Evolutionary conservation across 53 echinoderm and acorn worm species (phyloP), one percentile per base, ranked within the genome.

Genomic region (Echinarachnius parma): DNA sequence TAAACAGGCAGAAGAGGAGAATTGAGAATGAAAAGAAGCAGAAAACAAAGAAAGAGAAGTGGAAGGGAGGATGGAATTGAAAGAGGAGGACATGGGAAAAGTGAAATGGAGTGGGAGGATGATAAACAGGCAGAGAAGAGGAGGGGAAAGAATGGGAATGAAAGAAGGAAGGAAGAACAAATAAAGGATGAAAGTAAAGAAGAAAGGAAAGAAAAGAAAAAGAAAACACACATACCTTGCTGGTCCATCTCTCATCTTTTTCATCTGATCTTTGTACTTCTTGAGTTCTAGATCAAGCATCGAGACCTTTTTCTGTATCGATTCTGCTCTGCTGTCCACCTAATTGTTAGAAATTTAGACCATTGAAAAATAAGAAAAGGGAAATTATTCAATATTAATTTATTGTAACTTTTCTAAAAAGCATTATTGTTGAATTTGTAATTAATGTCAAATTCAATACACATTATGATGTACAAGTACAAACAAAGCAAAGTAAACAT

Each of bases 231-330:
- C 23, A 48, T 36, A 36, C 91, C 91, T 96, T 46, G 96, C 75
- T 42, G 96, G 96, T 28, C 96, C 96, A 62, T 96, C 96, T 55
- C 96, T 84, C 96, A 96, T 96, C 54, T 88, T 87, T 80, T 96
- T 96, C 96, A 96, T 96, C 76, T 96, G 96, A 82, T 96, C 96
- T 85, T 96, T 96, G 80, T 91, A 91, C 48, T 96, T 96, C 66
- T 91, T 96, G 21, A 96, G 70, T 53, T 96, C 96, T 22, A 26
- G 22, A 69, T 96, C 96, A 7, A 96, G 62, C 62, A 85, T 91
- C 8, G 85, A 75, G 45, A 96, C 88, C 75, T 96, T 96, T 60
- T 96, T 96, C 30, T 96, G 91, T 37, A 96, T 85, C 34, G 96
- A 96, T 3, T 88, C 96, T 82, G 91, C 75, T 23, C 96, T 78